Evolutionary conservation across 2,888 invertebrate genomes (phyloP), one percentile per base, ranked within the genome.

Genomic region (Ectemnius continuus): DNA sequence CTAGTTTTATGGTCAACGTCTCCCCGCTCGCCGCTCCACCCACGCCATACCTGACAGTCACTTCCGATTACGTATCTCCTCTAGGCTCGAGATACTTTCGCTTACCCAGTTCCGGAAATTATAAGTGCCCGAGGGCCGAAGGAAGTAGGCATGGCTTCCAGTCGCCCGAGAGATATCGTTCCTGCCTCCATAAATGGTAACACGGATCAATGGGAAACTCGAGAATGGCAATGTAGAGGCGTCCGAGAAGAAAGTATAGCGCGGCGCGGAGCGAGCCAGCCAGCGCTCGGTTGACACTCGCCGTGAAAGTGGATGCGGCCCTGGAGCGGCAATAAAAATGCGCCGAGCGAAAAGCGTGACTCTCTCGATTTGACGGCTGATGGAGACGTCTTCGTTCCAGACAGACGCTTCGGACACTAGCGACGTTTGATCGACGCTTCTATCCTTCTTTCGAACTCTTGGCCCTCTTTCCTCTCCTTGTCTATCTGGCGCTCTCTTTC

Each of bases 361-460:
- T 75, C 81, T 75, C 81, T 80, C 82, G 84, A 83, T 85, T 82
- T 82, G 85, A 86, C 84, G 85, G 83, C 65, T 88, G 88, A 88
- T 88, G 88, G 87, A 88, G 87, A 84, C 85, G 84, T 86, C 85
- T 84, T 84, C 83, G 86, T 83, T 83, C 82, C 77, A 79, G 84
- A 83, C 85, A 83, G 83, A 85, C 84, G 82, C 79, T 77, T 84
- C 80, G 80, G 81, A 83, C 75, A 77, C 72, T 79, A 75, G 77
- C 80, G 86, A 87, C 87, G 84, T 85, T 87, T 87, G 87, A 87
- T 86, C 83, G 87, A 86, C 87, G 81, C 74, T 81, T 81, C 78
- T 79, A 79, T 83, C 82, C 76, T 78, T 74, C 70, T 76, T 70
- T 80, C 81, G 76, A 80, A 72, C 65, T 69, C 77, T 74, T 69